Percentiles rank a stretch among this genome's conserved stretches.
Conservation (phyloP, 2,113 vertebrate genomes). For the Eulemur rufifrons region DNA sequence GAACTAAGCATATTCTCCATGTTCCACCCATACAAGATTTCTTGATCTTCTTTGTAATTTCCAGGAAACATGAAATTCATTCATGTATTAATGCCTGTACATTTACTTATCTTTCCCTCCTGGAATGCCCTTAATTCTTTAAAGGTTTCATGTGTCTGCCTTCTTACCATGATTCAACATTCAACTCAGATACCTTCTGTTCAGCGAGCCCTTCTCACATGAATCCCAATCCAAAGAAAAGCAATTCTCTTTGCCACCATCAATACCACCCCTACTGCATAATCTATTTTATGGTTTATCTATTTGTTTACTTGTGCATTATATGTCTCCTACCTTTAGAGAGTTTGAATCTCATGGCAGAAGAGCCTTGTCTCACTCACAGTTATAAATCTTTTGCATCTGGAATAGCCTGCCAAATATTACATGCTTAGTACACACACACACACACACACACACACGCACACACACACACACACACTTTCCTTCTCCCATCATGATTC, state of each 20-base stretch:
- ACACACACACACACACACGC: too few species aligned
- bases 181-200: background rate
- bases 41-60: background rate
- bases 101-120: background rate
- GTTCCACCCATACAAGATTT: background rate
- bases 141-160: background rate
- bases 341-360: background rate
- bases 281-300: background rate
- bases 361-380: background rate
- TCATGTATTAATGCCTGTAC: background rate
- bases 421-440: background rate
- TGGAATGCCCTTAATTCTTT: background rate
- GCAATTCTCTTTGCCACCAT: background rate
- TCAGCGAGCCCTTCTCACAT: background rate
- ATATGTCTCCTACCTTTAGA: background rate
- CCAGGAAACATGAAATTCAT: background rate
- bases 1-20: background rate
- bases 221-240: background rate
- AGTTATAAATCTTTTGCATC: background rate
- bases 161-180: background rate
- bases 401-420: background rate
- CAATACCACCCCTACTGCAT: background rate
- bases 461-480: background rate
- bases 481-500: background rate
- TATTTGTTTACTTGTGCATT: background rate